These are phyloP conservation scores for Phyto melanocephala DNA, from an alignment of 2,888 invertebrate species.

Conservation along the genomic window DNA sequence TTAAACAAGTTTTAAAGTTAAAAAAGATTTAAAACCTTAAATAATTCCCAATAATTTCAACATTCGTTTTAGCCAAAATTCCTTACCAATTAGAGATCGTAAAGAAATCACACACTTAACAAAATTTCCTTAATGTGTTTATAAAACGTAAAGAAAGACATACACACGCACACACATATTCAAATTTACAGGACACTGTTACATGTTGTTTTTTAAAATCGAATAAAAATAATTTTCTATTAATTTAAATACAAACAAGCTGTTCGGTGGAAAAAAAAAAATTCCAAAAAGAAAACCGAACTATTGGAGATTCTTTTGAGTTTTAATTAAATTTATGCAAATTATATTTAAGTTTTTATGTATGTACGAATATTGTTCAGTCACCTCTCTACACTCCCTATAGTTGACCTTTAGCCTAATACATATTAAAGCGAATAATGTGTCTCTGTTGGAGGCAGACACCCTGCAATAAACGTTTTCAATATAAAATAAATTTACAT, in stretches of 20 bases:
- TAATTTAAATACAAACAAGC: background rate
- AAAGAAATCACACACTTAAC: background rate
- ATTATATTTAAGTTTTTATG: background rate
- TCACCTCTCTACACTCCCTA: background rate
- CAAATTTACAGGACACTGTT: background rate
- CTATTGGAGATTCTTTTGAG: background rate
- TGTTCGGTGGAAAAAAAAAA: background rate
- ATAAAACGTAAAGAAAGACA: too few relatives aligned
- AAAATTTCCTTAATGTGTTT: background rate
- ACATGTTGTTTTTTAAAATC: conserved; percentile 1
- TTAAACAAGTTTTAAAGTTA: too few relatives aligned
- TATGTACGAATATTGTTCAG: too few relatives aligned
- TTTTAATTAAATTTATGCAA: conserved; percentile 21
- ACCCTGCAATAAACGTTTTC: background rate
- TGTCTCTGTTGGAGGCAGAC: background rate
- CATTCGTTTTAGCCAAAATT: background rate
- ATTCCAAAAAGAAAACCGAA: background rate
- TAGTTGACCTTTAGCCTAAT: background rate
- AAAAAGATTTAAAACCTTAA: too few relatives aligned
- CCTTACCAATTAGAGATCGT: background rate
- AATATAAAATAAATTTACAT: background rate
- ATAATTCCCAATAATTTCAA: too few relatives aligned
- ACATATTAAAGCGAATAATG: background rate
- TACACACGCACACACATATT: too few relatives aligned
- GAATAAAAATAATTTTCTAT: background rate